phyloP scores from a whole-genome alignment of 2,888 invertebrate species.

The Callyntrura sp. region DNA sequence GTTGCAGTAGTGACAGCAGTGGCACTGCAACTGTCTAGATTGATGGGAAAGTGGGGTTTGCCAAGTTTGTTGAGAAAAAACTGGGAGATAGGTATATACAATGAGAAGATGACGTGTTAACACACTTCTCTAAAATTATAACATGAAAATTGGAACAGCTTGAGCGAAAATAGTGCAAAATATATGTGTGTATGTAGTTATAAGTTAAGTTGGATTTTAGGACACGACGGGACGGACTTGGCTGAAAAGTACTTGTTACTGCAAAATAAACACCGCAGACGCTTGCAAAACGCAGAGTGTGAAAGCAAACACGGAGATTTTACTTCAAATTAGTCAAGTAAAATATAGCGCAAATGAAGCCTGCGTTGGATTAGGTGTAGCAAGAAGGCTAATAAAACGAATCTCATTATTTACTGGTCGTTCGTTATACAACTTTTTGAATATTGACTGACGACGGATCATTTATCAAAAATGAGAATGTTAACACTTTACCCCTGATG shows the following conservation, averaged over 20 bases:
- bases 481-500: not conserved
- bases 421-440: not conserved
- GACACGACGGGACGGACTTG: not conserved
- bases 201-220: conserved; percentile 16
- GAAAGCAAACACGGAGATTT: not conserved
- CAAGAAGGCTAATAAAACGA: not conserved
- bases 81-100: not conserved
- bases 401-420: not conserved
- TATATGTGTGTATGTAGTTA: not conserved
- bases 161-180: not conserved
- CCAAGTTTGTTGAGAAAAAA: not conserved
- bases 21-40: not conserved
- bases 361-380: too few species aligned
- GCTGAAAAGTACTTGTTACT: not conserved
- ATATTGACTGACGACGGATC: not conserved
- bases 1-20: not conserved
- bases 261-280: not conserved
- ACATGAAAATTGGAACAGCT: conserved; percentile 32
- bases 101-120: conserved; percentile 37
- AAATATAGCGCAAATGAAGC: not conserved
- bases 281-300: not conserved
- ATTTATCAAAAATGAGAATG: not conserved
- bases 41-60: not conserved
- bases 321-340: not conserved
- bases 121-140: conserved; percentile 47